Conservation (phyloP, 2,888 invertebrate species). For the Opisthograptis luteolata region DNA sequence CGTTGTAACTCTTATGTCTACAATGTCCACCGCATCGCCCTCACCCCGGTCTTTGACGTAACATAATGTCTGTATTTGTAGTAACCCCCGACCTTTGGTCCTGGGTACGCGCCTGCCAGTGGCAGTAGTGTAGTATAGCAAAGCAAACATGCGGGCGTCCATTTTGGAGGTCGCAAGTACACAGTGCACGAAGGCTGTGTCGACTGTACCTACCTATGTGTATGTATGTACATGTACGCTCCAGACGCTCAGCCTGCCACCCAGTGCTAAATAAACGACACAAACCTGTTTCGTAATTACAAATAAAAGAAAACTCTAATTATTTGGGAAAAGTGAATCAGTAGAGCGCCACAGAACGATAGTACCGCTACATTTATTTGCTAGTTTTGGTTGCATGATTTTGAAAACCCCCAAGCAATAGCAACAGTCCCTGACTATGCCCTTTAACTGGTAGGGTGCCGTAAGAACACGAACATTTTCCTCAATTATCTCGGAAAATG, state of each 20-base stretch:
- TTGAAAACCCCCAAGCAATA: background rate
- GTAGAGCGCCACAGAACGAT: too few relatives aligned
- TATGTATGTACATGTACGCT: too few relatives aligned
- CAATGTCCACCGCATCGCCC: too few relatives aligned
- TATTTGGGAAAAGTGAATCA: too few relatives aligned
- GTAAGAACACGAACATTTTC: constrained; percentile 17
- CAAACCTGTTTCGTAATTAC: too few relatives aligned
- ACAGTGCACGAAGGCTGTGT: constrained; percentile 8
- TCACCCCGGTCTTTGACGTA: background rate
- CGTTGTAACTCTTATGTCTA: too few relatives aligned
- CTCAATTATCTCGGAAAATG: constrained; percentile 26
- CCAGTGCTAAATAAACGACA: background rate
- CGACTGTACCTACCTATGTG: too few relatives aligned
- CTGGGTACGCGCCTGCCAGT: constrained; percentile 3
- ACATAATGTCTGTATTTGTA: too few relatives aligned
- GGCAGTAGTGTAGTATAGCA: constrained; percentile 5
- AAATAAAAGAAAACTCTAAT: too few relatives aligned
- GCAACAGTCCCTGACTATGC: constrained; percentile 23
- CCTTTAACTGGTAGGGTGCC: constrained; percentile 14
- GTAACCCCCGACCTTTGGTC: background rate
- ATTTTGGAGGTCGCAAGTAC: constrained; percentile 33
- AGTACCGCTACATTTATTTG: too few relatives aligned
- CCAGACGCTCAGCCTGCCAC: constrained; percentile 8
- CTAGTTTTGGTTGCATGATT: too few relatives aligned
- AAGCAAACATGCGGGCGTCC: constrained; percentile 35